A percentile compares a stretch with the other conserved stretches of the same genome.
phyloP scores from a whole-genome alignment of 2,888 invertebrate genomes.

The Tipula vernalis region DNA sequence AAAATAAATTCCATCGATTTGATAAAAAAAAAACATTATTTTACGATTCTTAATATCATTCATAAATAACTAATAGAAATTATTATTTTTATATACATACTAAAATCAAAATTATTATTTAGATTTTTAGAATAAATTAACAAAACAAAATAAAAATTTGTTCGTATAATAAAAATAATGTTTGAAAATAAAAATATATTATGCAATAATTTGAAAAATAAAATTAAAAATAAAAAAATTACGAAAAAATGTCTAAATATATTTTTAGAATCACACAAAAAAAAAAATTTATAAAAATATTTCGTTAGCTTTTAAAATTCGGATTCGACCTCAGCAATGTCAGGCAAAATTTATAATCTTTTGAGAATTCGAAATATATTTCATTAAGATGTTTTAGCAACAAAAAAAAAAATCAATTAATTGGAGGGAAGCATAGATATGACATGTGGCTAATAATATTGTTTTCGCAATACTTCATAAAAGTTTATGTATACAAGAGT shows the following conservation, averaged over 20 bases:
- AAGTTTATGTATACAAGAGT: neutral
- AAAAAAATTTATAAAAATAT: neutral
- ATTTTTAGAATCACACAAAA: neutral
- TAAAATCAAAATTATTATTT: neutral
- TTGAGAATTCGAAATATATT: neutral
- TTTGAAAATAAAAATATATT: neutral
- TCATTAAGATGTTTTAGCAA: neutral
- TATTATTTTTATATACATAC: neutral
- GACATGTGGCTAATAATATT: neutral
- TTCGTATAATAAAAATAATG: neutral
- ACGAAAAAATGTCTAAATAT: neutral
- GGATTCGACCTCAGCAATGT: neutral
- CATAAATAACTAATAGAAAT: neutral
- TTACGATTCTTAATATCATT: neutral
- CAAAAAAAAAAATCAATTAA: neutral
- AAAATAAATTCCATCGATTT: neutral
- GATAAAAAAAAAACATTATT: neutral
- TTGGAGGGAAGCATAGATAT: neutral
- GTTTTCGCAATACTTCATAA: neutral
- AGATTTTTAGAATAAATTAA: neutral
- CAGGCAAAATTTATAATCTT: neutral
- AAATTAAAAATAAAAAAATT: neutral
- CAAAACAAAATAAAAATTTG: neutral
- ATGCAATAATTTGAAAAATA: neutral
- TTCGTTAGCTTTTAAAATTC: neutral